These are phyloP conservation scores for Onychorhynchus coronatus DNA, from an alignment of 2,113 vertebrate species.

Conservation along the genomic window DNA sequence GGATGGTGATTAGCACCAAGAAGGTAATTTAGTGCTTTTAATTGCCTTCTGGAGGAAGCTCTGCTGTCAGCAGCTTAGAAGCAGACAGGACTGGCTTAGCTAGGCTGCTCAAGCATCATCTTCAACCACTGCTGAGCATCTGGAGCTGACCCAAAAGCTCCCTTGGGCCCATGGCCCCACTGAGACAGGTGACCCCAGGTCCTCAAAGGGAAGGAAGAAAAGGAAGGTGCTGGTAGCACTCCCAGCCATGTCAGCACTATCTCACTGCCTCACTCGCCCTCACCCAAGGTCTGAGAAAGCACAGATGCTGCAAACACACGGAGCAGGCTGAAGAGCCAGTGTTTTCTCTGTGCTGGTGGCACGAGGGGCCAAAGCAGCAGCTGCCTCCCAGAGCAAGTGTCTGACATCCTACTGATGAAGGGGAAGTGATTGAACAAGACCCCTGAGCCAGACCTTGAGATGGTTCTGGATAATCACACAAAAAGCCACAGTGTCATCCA, in stretches of 20 bases:
- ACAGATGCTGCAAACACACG: neutral
- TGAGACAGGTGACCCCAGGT: neutral
- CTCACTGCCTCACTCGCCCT: neutral
- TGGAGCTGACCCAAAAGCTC: neutral
- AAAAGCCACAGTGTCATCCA: neutral
- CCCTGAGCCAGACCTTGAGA: neutral
- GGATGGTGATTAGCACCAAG: neutral
- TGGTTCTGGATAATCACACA: neutral
- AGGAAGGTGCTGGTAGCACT: neutral
- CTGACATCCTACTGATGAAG: rapidly evolving
- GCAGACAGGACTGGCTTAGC: neutral
- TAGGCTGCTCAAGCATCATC: neutral
- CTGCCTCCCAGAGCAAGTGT: neutral
- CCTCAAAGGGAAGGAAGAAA: neutral
- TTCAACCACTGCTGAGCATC: neutral
- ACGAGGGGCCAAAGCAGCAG: neutral
- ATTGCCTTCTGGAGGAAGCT: neutral
- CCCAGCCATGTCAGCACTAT: neutral
- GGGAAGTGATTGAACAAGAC: neutral
- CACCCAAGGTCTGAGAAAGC: neutral
- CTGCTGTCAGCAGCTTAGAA: neutral
- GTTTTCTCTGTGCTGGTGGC: neutral
- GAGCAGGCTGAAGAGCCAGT: neutral
- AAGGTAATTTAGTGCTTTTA: neutral
- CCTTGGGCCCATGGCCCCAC: rapidly evolving